A percentile compares a stretch with the other conserved stretches of the same genome.
Conservation (phyloP, 53 echinoderm and acorn worm species). For the Echinarachnius parma region DNA sequence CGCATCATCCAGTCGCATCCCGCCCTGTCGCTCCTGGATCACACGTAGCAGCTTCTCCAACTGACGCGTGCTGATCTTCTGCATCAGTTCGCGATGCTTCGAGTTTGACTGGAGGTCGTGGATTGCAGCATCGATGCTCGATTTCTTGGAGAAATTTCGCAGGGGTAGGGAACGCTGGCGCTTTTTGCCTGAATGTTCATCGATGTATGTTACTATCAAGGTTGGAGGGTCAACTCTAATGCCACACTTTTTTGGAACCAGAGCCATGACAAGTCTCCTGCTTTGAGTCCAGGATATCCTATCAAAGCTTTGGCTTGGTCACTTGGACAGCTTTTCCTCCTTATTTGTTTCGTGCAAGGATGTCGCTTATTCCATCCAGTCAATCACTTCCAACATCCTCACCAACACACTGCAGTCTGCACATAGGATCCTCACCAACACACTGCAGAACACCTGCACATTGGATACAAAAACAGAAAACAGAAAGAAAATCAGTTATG, state of each 20-base stretch:
- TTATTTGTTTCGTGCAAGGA: too few relatives aligned
- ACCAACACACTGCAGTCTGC: too few relatives aligned
- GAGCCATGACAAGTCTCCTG: too few relatives aligned
- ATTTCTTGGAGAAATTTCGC: constrained; percentile 79
- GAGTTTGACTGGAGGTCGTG: constrained; percentile 71
- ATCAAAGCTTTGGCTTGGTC: too few relatives aligned
- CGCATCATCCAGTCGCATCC: constrained; percentile 70
- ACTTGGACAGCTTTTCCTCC: too few relatives aligned
- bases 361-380: too few relatives aligned
- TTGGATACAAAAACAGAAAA: too few relatives aligned
- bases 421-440: too few relatives aligned
- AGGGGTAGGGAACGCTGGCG: constrained; percentile 83
- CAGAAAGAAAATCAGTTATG: too few relatives aligned
- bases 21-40: constrained; percentile 70
- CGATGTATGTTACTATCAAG: constrained; percentile 72
- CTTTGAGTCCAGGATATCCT: too few relatives aligned
- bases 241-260: constrained; percentile 86
- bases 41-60: constrained; percentile 75
- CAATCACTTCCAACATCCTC: too few relatives aligned
- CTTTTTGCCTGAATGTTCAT: constrained; percentile 63
- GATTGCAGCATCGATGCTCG: constrained; percentile 57
- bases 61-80: constrained; percentile 62
- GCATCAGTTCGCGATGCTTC: constrained; percentile 80
- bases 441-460: too few relatives aligned
- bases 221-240: constrained; percentile 80